Evolutionary conservation across 1,140 invertebrate species (phyloP).

Genomic region (Hylaeus anthracinus): DNA sequence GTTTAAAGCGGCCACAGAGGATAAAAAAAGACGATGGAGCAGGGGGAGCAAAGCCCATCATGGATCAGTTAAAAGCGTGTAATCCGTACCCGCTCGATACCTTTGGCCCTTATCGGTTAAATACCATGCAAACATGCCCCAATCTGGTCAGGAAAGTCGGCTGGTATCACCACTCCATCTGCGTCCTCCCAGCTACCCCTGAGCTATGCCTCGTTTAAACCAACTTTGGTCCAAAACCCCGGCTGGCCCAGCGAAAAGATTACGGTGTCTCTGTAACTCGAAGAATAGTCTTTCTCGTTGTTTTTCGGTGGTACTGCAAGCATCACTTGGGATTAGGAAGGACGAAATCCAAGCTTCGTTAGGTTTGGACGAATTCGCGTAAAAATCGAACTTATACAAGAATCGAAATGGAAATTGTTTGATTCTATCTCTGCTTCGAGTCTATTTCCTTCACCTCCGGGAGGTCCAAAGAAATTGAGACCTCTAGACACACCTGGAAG

Average conservation of each 20-base stretch:
- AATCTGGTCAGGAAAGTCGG: conserved; percentile 63
- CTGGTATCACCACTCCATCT: conserved; percentile 57
- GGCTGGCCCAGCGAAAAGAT: background rate
- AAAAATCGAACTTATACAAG: too few species aligned
- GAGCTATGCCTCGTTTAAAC: conserved; percentile 45
- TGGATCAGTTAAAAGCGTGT: conserved; percentile 69
- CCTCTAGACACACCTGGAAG: background rate
- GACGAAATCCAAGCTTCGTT: too few species aligned
- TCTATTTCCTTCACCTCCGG: too few species aligned
- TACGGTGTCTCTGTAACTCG: background rate
- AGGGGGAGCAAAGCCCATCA: conserved; percentile 53
- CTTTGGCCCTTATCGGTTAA: conserved; percentile 67
- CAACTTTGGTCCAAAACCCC: conserved; percentile 43
- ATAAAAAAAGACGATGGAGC: background rate
- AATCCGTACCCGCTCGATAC: conserved; percentile 66
- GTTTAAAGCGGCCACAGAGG: background rate
- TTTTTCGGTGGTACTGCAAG: too few species aligned
- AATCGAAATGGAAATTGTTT: too few species aligned
- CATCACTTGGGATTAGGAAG: too few species aligned
- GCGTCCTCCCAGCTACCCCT: conserved; percentile 32
- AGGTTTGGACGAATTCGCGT: too few species aligned
- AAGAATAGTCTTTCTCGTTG: too few species aligned
- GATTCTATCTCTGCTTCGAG: too few species aligned
- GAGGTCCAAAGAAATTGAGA: background rate
- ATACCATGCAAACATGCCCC: conserved; percentile 72